These are phyloP conservation scores for Copsychus sechellarum DNA, from an alignment of 2,113 vertebrate genomes.

Conservation along the genomic window DNA sequence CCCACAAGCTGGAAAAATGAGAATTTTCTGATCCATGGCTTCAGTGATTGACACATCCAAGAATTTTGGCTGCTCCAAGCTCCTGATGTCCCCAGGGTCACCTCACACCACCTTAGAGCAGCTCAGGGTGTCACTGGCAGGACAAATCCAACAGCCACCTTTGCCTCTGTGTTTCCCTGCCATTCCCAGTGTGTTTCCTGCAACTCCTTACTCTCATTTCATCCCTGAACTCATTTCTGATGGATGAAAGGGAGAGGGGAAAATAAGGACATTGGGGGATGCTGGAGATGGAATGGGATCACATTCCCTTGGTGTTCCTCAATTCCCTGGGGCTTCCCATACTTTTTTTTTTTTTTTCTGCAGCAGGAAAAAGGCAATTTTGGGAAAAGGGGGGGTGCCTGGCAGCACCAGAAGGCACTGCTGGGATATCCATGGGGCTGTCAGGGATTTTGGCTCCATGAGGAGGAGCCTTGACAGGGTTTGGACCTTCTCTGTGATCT, in stretches of 20 bases:
- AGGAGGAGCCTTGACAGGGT: background rate
- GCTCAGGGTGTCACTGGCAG: background rate
- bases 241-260: no score
- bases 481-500: background rate
- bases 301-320: background rate
- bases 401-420: background rate
- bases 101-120: rapidly evolving
- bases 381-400: background rate
- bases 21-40: background rate
- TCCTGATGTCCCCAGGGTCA: background rate
- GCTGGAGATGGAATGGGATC: background rate
- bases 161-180: background rate
- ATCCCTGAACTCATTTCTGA: background rate
- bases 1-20: rapidly evolving
- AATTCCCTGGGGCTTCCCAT: background rate
- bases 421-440: background rate
- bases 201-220: background rate
- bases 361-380: rapidly evolving
- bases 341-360: no score
- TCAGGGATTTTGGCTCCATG: rapidly evolving
- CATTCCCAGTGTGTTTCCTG: background rate
- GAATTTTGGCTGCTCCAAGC: background rate
- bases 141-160: no score
- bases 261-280: background rate
- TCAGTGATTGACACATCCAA: background rate